Conservation (phyloP, 2,888 invertebrate genomes). For the Monoplex corrugatus region DNA sequence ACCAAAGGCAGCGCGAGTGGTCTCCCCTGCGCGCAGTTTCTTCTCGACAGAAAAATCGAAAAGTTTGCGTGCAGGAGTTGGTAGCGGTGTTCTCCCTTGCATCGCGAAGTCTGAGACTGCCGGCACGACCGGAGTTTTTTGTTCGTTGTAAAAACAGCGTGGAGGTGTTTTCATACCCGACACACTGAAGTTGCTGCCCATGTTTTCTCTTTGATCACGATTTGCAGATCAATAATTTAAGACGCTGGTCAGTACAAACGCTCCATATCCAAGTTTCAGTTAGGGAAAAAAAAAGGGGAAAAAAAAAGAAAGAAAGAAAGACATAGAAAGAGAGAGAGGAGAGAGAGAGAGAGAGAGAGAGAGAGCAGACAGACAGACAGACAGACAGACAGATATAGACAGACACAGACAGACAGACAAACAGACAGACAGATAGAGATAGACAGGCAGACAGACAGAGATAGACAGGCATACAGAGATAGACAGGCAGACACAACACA, state of each 20-base stretch:
- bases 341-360: neutral
- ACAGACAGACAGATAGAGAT: neutral
- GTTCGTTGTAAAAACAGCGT: too few relatives aligned
- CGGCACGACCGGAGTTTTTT: neutral
- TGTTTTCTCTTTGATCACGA: too few relatives aligned
- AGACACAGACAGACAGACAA: too few relatives aligned
- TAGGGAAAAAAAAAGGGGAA: too few relatives aligned
- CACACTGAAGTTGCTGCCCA: too few relatives aligned
- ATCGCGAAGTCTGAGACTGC: neutral
- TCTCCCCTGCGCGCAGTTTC: constrained; percentile 5
- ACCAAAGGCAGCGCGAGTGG: neutral
- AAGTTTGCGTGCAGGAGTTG: constrained; percentile 24
- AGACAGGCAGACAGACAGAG: neutral
- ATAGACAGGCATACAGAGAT: too few relatives aligned
- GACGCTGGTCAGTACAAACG: too few relatives aligned
- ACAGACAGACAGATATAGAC: neutral
- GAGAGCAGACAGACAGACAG: neutral
- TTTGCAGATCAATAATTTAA: too few relatives aligned
- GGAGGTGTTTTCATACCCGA: too few relatives aligned
- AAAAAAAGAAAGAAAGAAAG: neutral
- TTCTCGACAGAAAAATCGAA: constrained; percentile 27
- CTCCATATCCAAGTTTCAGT: too few relatives aligned
- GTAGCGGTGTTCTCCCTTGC: neutral
- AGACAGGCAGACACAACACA: too few relatives aligned
- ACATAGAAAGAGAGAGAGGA: neutral